A percentile compares a stretch with the other conserved stretches of the same genome.
These are phyloP conservation scores for Stichodactyla helianthus DNA, from an alignment of 64 coral and sea anemone genomes.

Conservation along the genomic window DNA sequence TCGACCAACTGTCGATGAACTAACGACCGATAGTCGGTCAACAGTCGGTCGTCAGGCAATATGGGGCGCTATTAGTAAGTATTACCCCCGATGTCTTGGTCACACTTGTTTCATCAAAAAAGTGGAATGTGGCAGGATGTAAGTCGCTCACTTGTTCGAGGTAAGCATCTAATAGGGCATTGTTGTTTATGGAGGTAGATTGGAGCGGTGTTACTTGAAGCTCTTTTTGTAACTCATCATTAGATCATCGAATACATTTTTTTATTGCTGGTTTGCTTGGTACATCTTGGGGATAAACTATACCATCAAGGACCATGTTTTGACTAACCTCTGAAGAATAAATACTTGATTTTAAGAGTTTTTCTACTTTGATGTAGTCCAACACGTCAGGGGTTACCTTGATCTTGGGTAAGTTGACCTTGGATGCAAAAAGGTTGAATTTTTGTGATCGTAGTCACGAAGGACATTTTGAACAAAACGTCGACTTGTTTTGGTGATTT, in stretches of 20 bases:
- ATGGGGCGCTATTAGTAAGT: too few relatives aligned
- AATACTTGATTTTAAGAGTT: slow-evolving; percentile 22
- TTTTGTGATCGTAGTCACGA: too few relatives aligned
- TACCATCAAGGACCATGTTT: neutral
- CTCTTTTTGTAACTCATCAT: slow-evolving; percentile 21
- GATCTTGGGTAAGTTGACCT: too few relatives aligned
- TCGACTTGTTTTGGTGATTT: too few relatives aligned
- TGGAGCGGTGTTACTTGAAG: neutral
- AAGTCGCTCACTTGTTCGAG: neutral
- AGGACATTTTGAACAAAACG: too few relatives aligned
- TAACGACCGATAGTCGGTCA: too few relatives aligned
- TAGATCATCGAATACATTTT: slow-evolving; percentile 6
- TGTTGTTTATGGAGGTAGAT: neutral
- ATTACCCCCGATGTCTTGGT: too few relatives aligned
- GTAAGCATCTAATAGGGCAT: slow-evolving; percentile 8
- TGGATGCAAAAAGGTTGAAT: too few relatives aligned
- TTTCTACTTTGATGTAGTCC: slow-evolving; percentile 21
- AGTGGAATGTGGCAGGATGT: neutral
- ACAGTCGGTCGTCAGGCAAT: too few relatives aligned
- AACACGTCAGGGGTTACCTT: too few relatives aligned
- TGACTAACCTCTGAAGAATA: slow-evolving; percentile 6
- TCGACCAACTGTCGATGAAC: too few relatives aligned
- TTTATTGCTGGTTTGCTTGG: slow-evolving; percentile 3
- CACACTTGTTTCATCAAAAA: too few relatives aligned
- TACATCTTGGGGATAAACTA: slow-evolving; percentile 12